Conservation (phyloP, 2,888 invertebrate species). For the Trisateles emortualis region DNA sequence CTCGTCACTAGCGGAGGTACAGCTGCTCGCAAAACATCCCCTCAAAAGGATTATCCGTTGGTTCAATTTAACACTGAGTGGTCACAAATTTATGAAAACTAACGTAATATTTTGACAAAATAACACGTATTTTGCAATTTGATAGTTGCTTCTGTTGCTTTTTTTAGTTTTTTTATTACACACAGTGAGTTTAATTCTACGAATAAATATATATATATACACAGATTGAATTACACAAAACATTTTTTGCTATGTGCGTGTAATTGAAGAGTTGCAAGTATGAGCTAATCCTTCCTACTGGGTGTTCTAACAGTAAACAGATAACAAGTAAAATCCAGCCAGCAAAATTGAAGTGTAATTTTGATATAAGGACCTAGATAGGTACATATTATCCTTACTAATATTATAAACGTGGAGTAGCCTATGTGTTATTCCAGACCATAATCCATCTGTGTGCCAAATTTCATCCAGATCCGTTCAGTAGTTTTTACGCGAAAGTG, state of each 20-base stretch:
- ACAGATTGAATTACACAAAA: constrained; percentile 9
- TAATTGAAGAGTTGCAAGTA: constrained; percentile 1
- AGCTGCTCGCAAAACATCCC: constrained; percentile 21
- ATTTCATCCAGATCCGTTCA: no score
- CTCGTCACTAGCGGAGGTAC: constrained; percentile 8
- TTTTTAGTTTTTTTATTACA: background rate
- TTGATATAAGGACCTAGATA: no score
- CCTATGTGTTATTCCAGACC: no score
- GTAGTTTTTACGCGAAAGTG: no score
- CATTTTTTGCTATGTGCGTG: background rate
- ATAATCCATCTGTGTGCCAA: no score
- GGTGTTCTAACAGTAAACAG: background rate
- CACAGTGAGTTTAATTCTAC: background rate
- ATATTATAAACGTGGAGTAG: no score
- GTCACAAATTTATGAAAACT: constrained; percentile 6
- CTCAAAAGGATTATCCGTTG: constrained; percentile 39
- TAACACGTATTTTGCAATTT: constrained; percentile 3
- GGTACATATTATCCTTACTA: no score
- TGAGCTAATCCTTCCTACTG: background rate
- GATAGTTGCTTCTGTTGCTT: constrained; percentile 3
- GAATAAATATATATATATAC: constrained; percentile 1
- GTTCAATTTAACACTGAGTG: constrained; percentile 41
- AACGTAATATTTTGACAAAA: constrained; percentile 1
- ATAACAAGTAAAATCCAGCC: no score
- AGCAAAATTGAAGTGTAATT: no score